A percentile compares a stretch with the other conserved stretches of the same genome.
Conservation (phyloP, 64 coral and sea anemone species). For the Montipora capricornis region DNA sequence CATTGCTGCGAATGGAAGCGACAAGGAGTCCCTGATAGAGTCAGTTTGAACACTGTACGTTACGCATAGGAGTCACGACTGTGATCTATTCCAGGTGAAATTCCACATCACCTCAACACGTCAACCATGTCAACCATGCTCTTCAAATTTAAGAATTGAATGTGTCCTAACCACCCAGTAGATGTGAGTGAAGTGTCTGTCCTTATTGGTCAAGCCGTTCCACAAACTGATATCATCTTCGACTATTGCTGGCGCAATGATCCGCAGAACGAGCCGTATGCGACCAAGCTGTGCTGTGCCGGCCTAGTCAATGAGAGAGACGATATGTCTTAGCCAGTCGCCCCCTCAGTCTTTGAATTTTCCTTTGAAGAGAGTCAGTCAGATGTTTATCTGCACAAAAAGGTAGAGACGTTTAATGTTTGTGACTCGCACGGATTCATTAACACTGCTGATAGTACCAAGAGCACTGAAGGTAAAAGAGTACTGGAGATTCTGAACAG, state of each 20-base stretch:
- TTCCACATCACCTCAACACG: too few species aligned
- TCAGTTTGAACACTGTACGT: too few species aligned
- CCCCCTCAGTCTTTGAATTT: constrained; percentile 48
- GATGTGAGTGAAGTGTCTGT: too few species aligned
- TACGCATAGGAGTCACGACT: too few species aligned
- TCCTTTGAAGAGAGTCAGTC: not conserved
- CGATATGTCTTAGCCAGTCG: too few species aligned
- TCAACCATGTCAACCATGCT: too few species aligned
- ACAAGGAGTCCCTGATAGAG: too few species aligned
- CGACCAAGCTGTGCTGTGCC: constrained; percentile 60
- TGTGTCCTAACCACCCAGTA: too few species aligned
- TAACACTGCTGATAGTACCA: not conserved
- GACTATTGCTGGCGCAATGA: not conserved
- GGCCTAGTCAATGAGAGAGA: constrained; percentile 21
- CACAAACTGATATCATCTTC: not conserved
- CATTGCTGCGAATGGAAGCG: too few species aligned
- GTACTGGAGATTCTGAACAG: not conserved
- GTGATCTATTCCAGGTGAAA: too few species aligned
- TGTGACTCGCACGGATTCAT: constrained; percentile 48
- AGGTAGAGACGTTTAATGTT: constrained; percentile 58
- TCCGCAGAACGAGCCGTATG: constrained; percentile 58
- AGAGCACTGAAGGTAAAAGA: constrained; percentile 49
- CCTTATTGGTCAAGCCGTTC: too few species aligned
- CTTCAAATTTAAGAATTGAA: too few species aligned
- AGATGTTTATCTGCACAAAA: not conserved